Conservation (phyloP, 2,888 invertebrate species). For the Drosophila nr. perissopoda region DNA sequence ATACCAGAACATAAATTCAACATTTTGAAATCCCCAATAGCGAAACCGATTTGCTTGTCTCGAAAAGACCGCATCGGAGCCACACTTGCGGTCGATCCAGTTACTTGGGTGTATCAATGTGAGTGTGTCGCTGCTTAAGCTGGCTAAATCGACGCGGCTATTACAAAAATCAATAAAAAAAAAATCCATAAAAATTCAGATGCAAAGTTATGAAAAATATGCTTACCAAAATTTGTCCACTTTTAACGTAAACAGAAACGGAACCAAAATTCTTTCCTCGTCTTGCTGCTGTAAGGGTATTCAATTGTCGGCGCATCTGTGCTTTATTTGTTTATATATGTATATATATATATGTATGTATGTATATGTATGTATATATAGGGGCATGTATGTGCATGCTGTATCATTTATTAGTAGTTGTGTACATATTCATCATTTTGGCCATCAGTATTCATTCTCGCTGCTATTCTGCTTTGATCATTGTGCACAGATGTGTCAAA, state of each 20-base stretch:
- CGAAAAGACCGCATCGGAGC: neutral
- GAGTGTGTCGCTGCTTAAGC: neutral
- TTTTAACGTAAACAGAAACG: too few relatives aligned
- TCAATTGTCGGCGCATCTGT: neutral
- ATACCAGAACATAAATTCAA: neutral
- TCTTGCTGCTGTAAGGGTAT: neutral
- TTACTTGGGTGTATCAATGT: neutral
- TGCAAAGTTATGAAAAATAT: neutral
- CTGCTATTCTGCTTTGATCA: conserved; percentile 11
- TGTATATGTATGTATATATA: neutral
- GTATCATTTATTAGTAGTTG: neutral
- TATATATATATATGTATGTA: neutral
- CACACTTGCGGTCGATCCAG: neutral
- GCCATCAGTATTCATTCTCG: conserved; percentile 8
- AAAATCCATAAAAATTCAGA: neutral
- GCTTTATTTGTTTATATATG: neutral
- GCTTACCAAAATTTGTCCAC: neutral
- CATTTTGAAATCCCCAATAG: neutral
- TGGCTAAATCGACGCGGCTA: neutral
- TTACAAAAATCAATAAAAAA: neutral
- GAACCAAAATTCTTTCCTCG: too few relatives aligned
- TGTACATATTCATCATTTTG: conserved; percentile 8
- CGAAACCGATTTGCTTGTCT: neutral
- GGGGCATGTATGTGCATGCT: neutral
- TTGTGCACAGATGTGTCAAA: conserved; percentile 6